Percentiles rank a stretch among this genome's conserved stretches.
Conservation (phyloP, 2,797 vertebrate genomes). For the Pipistrellus nathusii region DNA sequence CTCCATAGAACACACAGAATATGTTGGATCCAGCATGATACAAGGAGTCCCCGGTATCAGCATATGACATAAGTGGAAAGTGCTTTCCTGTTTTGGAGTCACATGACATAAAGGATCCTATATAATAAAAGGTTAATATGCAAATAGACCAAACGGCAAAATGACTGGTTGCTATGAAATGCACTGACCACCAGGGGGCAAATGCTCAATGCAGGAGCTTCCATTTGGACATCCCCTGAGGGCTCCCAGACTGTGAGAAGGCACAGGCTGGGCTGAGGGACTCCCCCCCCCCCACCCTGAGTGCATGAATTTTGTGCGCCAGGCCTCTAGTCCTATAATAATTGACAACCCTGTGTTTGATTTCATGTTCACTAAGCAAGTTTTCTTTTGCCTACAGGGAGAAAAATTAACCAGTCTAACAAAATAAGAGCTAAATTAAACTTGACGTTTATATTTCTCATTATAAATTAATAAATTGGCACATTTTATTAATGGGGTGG, state of each 20-base stretch:
- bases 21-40: background rate
- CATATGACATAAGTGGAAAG: background rate
- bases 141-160: too few relatives aligned
- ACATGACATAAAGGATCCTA: background rate
- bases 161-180: too few relatives aligned
- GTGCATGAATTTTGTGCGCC: too few relatives aligned
- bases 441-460: constrained; percentile 24
- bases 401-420: constrained; percentile 4
- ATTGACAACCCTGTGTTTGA: background rate
- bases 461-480: constrained; percentile 44
- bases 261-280: too few relatives aligned
- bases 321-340: background rate
- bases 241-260: too few relatives aligned
- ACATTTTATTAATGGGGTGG: background rate
- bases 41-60: background rate
- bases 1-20: background rate
- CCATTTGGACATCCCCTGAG: too few relatives aligned
- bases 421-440: background rate
- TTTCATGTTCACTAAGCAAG: constrained; percentile 24
- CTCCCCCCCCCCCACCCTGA: too few relatives aligned
- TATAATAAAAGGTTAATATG: too few relatives aligned
- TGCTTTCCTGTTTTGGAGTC: background rate
- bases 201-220: too few relatives aligned
- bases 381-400: background rate
- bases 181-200: too few relatives aligned